A percentile compares a stretch with the other conserved stretches of the same genome.
These are phyloP conservation scores for Lytechinus pictus DNA, from an alignment of 35 echinoderm and acorn worm species.

Conservation along the genomic window DNA sequence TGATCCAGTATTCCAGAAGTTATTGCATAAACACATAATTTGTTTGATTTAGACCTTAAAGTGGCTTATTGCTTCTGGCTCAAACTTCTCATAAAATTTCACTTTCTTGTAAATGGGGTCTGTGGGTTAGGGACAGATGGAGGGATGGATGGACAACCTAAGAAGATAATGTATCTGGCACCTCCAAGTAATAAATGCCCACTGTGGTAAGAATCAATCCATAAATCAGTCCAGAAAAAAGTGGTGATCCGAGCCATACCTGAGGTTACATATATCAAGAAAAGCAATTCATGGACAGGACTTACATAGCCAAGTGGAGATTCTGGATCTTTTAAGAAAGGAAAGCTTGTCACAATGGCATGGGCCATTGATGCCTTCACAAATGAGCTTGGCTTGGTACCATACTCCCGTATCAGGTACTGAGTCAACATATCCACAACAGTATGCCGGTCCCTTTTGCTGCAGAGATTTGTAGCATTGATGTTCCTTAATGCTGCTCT, in stretches of 20 bases:
- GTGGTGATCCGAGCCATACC: not conserved
- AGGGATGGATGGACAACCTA: not conserved
- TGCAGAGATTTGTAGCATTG: slow-evolving; percentile 28
- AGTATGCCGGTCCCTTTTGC: slow-evolving; percentile 19
- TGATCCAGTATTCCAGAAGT: too few species aligned
- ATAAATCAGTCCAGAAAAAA: not conserved
- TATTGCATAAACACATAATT: too few species aligned
- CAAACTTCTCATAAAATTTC: not conserved
- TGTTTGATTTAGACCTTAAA: too few species aligned
- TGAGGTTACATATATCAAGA: not conserved
- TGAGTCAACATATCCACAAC: not conserved
- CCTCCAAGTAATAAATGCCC: not conserved
- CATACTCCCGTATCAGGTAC: not conserved
- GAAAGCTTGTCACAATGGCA: slow-evolving; percentile 11
- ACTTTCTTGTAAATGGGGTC: not conserved
- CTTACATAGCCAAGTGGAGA: not conserved
- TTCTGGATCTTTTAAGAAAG: slow-evolving; percentile 10
- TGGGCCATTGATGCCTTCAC: slow-evolving; percentile 11
- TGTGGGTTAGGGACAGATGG: too few species aligned
- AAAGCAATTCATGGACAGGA: not conserved
- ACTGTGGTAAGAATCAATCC: not conserved
- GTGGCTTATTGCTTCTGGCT: too few species aligned
- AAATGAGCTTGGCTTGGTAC: slow-evolving; percentile 11
- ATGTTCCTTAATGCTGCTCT: slow-evolving; percentile 17
- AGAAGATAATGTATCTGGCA: not conserved